phyloP scores from a whole-genome alignment of 2,113 vertebrate genomes.

The Mola mola region DNA sequence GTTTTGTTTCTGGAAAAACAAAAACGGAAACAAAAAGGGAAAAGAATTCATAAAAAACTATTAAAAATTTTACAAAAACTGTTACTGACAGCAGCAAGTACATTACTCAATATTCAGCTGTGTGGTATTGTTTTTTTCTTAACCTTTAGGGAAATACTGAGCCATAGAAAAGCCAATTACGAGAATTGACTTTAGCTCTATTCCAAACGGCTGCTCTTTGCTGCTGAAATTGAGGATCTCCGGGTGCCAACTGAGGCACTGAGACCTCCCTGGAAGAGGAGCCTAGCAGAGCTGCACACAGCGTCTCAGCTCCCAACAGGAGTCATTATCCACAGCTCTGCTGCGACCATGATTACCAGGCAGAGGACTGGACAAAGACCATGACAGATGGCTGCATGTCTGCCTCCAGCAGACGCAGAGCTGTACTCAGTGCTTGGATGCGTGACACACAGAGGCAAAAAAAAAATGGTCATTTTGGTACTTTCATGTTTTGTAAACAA shows the following conservation, averaged over 20 bases:
- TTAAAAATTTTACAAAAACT: too few species aligned
- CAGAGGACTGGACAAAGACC: constrained; percentile 43
- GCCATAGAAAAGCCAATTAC: constrained; percentile 19
- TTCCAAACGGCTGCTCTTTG: constrained; percentile 22
- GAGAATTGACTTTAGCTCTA: background rate
- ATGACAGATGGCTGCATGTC: constrained; percentile 45
- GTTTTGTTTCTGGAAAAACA: too few species aligned
- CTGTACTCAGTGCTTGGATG: constrained; percentile 10
- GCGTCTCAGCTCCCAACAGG: constrained; percentile 41
- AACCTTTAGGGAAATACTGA: too few species aligned
- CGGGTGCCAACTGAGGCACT: background rate
- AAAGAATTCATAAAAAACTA: too few species aligned
- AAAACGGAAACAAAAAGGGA: too few species aligned
- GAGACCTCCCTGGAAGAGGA: constrained; percentile 44
- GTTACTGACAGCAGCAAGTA: too few species aligned
- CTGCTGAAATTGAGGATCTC: constrained; percentile 23
- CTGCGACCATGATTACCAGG: constrained; percentile 30
- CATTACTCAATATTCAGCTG: too few species aligned
- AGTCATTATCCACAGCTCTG: constrained; percentile 52
- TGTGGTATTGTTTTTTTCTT: too few species aligned
- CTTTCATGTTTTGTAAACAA: constrained; percentile 23
- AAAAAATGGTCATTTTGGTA: constrained; percentile 12
- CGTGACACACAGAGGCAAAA: background rate
- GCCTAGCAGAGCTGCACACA: too few species aligned
- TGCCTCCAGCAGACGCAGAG: constrained; percentile 18